These are phyloP conservation scores for Tupaia tana DNA, from an alignment of 2,113 vertebrate genomes.

Conservation along the genomic window DNA sequence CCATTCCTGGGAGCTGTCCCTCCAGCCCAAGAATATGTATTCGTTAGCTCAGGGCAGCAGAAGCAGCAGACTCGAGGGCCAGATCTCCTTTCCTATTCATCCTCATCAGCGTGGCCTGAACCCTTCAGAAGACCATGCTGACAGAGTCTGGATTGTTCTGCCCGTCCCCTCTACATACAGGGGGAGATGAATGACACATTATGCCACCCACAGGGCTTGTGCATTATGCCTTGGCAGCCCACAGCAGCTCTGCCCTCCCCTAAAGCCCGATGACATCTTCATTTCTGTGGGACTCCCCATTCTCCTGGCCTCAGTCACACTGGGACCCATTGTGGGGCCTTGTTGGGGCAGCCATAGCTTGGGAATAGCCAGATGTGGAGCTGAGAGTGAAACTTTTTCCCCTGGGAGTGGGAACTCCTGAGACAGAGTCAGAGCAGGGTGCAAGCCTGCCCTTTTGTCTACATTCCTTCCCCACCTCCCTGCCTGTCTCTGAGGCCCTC, in stretches of 20 bases:
- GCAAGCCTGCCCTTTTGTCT: not conserved
- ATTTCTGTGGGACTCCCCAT: not conserved
- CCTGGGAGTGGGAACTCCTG: not conserved
- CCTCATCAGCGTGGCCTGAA: constrained; percentile 54
- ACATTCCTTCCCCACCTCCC: not conserved
- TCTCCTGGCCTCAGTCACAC: constrained; percentile 32
- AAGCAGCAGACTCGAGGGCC: not conserved
- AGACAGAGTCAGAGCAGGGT: not conserved
- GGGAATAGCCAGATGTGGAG: not conserved
- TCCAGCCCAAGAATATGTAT: constrained; percentile 44
- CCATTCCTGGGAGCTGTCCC: not conserved
- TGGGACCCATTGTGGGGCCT: constrained; percentile 58
- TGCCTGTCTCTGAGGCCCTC: not conserved
- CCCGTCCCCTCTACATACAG: not conserved
- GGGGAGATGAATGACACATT: constrained; percentile 75
- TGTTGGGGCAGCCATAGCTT: not conserved
- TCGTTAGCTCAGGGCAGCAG: not conserved
- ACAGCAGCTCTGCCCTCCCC: constrained; percentile 17
- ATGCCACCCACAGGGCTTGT: constrained; percentile 78
- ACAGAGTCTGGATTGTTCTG: constrained; percentile 66
- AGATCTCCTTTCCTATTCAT: constrained; percentile 19
- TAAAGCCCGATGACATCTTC: constrained; percentile 63
- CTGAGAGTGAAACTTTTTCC: not conserved
- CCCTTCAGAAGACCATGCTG: constrained; percentile 28
- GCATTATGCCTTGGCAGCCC: constrained; percentile 56